phyloP scores from a whole-genome alignment of 2,888 invertebrate genomes.

The Tuberolachnus salignus region DNA sequence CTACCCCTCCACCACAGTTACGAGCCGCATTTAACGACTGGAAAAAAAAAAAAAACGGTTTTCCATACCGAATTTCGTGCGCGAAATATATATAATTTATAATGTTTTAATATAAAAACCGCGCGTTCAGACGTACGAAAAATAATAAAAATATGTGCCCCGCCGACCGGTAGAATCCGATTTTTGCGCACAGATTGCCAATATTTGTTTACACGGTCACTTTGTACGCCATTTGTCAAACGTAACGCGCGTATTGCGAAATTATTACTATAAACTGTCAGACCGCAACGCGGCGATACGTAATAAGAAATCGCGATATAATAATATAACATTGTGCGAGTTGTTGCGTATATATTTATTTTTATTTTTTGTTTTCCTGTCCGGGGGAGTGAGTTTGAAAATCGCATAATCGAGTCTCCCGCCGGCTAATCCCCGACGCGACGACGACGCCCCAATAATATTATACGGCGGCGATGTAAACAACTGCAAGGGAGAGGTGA shows the following conservation, averaged over 20 bases:
- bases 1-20: too few relatives aligned
- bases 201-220: neutral
- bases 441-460: conserved; percentile 28
- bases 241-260: neutral
- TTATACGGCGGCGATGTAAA: conserved; percentile 26
- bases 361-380: neutral
- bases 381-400: conserved; percentile 3
- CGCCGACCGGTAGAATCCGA: neutral
- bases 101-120: conserved; percentile 25
- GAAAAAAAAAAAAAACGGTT: neutral
- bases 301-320: conserved; percentile 38
- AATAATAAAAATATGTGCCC: neutral
- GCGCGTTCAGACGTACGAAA: neutral
- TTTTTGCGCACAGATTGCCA: neutral
- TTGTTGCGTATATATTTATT: conserved; percentile 6
- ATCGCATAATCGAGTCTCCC: conserved; percentile 33
- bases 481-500: conserved; percentile 42
- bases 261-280: neutral
- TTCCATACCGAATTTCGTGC: too few relatives aligned
- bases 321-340: neutral
- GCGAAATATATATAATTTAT: too few relatives aligned
- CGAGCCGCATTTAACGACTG: too few relatives aligned
- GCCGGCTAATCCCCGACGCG: conserved; percentile 39
- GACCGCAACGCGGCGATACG: neutral
- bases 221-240: conserved; percentile 28